Evolutionary conservation across 1,140 invertebrate species (phyloP), one percentile per base, ranked within the genome.

Genomic region (Drosophila subobscura): DNA sequence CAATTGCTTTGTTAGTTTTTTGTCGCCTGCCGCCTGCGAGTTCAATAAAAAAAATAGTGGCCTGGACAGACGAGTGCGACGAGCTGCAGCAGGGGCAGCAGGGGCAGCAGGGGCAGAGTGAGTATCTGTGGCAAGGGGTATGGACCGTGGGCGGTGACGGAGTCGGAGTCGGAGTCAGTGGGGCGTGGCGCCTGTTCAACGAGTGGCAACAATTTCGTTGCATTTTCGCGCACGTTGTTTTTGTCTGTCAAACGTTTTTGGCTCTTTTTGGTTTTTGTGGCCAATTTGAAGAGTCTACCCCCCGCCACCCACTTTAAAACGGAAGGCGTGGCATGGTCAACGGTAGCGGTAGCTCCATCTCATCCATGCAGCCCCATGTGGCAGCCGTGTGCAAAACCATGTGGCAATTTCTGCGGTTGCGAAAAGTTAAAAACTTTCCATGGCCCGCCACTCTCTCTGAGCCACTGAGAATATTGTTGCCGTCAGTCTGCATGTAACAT

Each of bases 171-270:
- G 27, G 58, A 56, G 53, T 41, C 64, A 70, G 23, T 49, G 58
- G 45, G 67, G 72, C 54, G 60, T 79, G 61, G 58, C 49, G 50
- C 49, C 61, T 85, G 80, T 77, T 72, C 77, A 85, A 53, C 72
- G 72, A 86, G 66, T 86, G 81, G 68, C 81, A 86, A 85, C 81
- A 85, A 86, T 85, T 85, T 85, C 68, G 58, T n/a, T 56, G 75
- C 74, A 63, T 54, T 55, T 72, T 45, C 50, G 27, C 20, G 51
- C 12, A 54, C 63, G 54, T 25, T 63, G 49, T 57, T 71, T 42
- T 60, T 78, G 56, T 50, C 67, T 46, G 57, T 10, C 56, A 66
- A 76, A 63, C 79, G 79, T 86, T 85, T 80, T 86, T 80, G 81
- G 73, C 73, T 73, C 68, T 80, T 86, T 77, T 71, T 64, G 81